Base-by-base conservation (phyloP, 2,113 vertebrate species). In the Sinocyclocheilus maitianheensis region DNA sequence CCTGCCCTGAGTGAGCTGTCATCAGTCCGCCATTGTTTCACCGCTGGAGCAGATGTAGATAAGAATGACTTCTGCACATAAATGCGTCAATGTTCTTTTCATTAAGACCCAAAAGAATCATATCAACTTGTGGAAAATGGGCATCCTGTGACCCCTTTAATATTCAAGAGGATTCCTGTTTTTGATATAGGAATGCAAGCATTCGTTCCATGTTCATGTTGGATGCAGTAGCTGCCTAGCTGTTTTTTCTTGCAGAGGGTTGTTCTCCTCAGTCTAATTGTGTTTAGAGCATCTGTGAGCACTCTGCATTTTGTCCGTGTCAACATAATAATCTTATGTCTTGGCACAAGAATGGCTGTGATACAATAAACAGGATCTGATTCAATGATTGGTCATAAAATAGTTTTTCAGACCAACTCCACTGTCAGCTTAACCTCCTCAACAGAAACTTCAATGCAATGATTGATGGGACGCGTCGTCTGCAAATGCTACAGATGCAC, bases 401-500 rank as follows among this genome's bases (percentile, higher is more conserved):
- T 4, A 74, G 37, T 43, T 43, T 12, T 74, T 74, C 16, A 69
- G 65, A 43, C 20, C 71, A 43, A 40, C 71, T 46, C 37, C 71
- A 74, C 46, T 74, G 71, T 74, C 37, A 43, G 34, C 20, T 72
- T 40, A 72, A 72, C 34, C 18, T 72, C 18, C 20, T 40, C 9
- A 43, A 10, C 37, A 46, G 37, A 74, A 74, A 46, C 71, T 43
- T 74, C 20, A 22, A 4, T 5, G 37, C 71, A 74, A 6, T 46
- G 71, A 37, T 37, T 74, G 37, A 74, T 74, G 71, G 9, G 20
- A 74, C 4, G 5, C 10, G 37, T 43, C 11, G 0, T 43, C 40
- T 74, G 37, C 37, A 74, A 74, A 74, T 46, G 20, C 71, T 74
- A 74, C 20, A n/a, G 69, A 43, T 43, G 71, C 71, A n/a, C 71